Evolutionary conservation across 1,140 invertebrate species (phyloP).

Genomic region (Sinella curviseta): DNA sequence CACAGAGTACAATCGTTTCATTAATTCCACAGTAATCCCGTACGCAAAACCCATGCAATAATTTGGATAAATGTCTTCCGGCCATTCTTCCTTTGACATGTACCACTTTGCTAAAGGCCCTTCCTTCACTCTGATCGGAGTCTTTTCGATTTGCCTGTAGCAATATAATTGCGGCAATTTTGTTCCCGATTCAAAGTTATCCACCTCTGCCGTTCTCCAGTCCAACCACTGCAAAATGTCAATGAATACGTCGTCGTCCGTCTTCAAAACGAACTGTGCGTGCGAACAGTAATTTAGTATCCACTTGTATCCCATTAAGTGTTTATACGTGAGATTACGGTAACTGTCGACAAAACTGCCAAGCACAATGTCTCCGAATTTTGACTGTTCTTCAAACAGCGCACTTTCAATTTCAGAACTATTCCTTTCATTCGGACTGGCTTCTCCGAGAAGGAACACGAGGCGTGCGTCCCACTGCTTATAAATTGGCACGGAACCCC

Average conservation of each 20-base stretch:
- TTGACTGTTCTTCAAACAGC: conserved; percentile 54
- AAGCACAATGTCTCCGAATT: conserved; percentile 52
- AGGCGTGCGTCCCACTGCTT: conserved; percentile 47
- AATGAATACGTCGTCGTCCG: conserved; percentile 61
- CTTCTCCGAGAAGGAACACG: conserved; percentile 52
- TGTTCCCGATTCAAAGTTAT: conserved; percentile 49
- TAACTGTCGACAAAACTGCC: conserved; percentile 57
- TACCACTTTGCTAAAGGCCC: conserved; percentile 58
- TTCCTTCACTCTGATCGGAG: conserved; percentile 50
- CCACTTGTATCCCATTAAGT: conserved; percentile 60
- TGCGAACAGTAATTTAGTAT: conserved; percentile 54
- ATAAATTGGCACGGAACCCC: conserved; percentile 45
- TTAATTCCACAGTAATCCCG: conserved; percentile 70
- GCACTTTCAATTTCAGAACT: too few relatives aligned
- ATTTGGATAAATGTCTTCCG: conserved; percentile 52
- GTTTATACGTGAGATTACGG: conserved; percentile 58
- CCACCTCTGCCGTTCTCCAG: conserved; percentile 50
- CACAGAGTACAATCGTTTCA: conserved; percentile 53
- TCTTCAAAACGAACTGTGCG: conserved; percentile 57
- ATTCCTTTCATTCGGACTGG: conserved; percentile 37
- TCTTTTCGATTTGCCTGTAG: conserved; percentile 65
- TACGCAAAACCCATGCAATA: conserved; percentile 61
- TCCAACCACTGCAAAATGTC: conserved; percentile 57
- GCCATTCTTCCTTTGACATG: conserved; percentile 52
- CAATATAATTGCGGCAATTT: conserved; percentile 59